Percentiles rank a stretch among this genome's conserved stretches.
Conservation (phyloP, 2,888 invertebrate genomes). For the Andrena dorsata region DNA sequence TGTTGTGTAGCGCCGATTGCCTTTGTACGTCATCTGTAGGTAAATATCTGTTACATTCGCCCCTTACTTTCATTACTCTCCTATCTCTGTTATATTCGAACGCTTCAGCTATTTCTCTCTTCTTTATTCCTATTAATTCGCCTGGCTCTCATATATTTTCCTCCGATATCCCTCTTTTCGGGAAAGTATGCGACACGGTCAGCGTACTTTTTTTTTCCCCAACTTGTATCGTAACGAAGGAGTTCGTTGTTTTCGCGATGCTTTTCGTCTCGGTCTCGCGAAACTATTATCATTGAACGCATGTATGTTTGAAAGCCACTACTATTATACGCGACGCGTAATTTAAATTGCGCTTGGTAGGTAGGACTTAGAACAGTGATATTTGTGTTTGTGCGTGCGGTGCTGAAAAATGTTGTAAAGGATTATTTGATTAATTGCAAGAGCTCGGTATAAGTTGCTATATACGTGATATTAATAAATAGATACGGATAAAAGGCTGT, state of each 20-base stretch:
- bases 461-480: background rate
- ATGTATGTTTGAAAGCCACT: background rate
- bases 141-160: background rate
- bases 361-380: background rate
- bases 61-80: conserved; percentile 20
- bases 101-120: conserved; percentile 6
- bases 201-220: background rate
- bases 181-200: background rate
- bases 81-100: conserved; percentile 8
- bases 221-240: conserved; percentile 22
- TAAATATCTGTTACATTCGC: conserved; percentile 59
- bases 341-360: background rate
- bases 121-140: background rate
- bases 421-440: background rate
- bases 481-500: background rate
- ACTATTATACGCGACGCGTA: background rate
- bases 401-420: background rate
- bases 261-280: conserved; percentile 2
- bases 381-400: background rate
- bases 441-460: conserved; percentile 1
- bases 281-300: background rate
- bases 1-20: conserved; percentile 50
- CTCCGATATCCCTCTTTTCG: background rate
- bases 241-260: conserved; percentile 3
- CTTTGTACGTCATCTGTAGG: conserved; percentile 65